phyloP scores from a whole-genome alignment of 2,113 vertebrate genomes.

The Semnornis frantzii region DNA sequence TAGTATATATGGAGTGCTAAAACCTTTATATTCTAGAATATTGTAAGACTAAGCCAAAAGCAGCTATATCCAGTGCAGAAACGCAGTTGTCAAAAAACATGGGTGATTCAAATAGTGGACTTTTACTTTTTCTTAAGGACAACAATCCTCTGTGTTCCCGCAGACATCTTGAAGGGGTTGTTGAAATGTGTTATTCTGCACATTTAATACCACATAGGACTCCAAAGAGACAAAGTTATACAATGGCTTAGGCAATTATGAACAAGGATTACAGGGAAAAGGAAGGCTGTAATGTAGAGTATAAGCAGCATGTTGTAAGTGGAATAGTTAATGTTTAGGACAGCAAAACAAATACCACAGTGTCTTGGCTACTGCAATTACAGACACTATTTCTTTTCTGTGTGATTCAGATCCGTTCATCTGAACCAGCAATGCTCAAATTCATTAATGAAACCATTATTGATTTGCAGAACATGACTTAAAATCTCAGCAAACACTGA shows the following conservation, averaged over 20 bases:
- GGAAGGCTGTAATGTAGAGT: neutral
- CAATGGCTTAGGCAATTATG: constrained; percentile 46
- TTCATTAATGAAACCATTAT: constrained; percentile 78
- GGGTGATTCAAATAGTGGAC: neutral
- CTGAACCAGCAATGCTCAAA: constrained; percentile 63
- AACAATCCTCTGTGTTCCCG: neutral
- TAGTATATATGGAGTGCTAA: neutral
- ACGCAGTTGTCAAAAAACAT: neutral
- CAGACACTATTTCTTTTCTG: neutral
- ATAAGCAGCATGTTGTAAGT: constrained; percentile 9
- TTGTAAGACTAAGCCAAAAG: neutral
- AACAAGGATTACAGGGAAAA: constrained; percentile 31
- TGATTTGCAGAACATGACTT: constrained; percentile 77
- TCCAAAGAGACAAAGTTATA: constrained; percentile 47
- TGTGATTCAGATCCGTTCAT: neutral
- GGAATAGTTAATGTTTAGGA: constrained; percentile 54
- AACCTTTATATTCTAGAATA: neutral
- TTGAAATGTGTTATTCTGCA: constrained; percentile 45
- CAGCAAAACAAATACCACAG: neutral
- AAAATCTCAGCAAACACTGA: constrained; percentile 79
- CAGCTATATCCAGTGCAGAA: neutral
- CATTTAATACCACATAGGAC: constrained; percentile 11
- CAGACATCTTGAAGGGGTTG: constrained; percentile 24
- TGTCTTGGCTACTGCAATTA: neutral
- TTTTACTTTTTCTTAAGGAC: constrained; percentile 15